Evolutionary conservation across 2,113 vertebrate species (phyloP), one percentile per base, ranked within the genome.

Genomic region (Argyrosomus japonicus): DNA sequence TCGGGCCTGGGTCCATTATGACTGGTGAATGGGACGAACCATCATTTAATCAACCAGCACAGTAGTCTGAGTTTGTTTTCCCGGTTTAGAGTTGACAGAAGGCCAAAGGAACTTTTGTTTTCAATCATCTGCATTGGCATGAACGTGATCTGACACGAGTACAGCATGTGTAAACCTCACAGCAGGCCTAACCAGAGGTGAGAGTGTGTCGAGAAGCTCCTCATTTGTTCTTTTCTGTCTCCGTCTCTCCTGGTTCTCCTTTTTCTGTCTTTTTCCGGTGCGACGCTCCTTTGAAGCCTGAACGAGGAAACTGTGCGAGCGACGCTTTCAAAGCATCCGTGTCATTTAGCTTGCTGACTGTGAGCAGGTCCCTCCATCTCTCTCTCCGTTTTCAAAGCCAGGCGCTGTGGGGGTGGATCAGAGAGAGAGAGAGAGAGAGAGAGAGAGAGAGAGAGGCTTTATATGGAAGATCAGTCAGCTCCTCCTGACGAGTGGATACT

Each of bases 211-310:
- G 5, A 27, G n/a, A 4, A 51, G 48, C 57, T 73, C 58, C 45
- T 68, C 19, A 25, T 79, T 70, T 0, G 68, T 63, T 25, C 50
- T 54, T 47, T 13, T 67, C 29, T 36, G 58, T 54, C 27, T 2
- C 32, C 36, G 32, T 32, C 54, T 81, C 61, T 7, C 2, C n/a
- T 10, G 21, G 73, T 18, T 65, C 40, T 5, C 57, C 21, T 21
- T 43, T 48, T 18, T 47, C 67, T 29, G 0, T 51, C 69, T 43
- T 79, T 4, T 32, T 32, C 32, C 43, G 25, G 25, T 47, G 75
- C 1, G 14, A 71, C 60, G 21, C 58, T 68, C 40, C 81, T 94
- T 92, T 90, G 85, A 95, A 92, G 77, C 86, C 81, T 63, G 70
- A 74, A 71, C 89, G 47, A 80, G 91, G 90, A 81, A 36, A 51